These are phyloP conservation scores for Phenganax subtilis DNA, from an alignment of 92 coral and sea anemone species.

Conservation along the genomic window DNA sequence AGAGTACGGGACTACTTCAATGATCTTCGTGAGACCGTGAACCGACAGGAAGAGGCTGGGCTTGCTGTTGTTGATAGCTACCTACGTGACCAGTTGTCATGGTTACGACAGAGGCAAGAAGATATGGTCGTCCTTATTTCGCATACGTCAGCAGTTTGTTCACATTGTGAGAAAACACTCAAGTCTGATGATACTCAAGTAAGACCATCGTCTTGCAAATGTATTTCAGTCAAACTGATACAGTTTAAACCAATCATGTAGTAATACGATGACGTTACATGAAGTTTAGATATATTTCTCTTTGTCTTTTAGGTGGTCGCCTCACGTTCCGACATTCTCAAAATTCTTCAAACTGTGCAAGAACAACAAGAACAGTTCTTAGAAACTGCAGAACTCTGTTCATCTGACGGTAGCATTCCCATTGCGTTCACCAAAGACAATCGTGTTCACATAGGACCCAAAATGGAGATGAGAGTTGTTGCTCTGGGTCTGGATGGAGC, in stretches of 20 bases:
- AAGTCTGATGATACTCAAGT: slow-evolving; percentile 94
- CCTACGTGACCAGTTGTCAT: slow-evolving; percentile 84
- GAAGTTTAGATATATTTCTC: background rate
- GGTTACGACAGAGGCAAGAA: slow-evolving; percentile 96
- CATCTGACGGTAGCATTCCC: slow-evolving; percentile 87
- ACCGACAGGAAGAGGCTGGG: slow-evolving; percentile 96
- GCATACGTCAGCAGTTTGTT: slow-evolving; percentile 81
- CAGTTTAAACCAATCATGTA: background rate
- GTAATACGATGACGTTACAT: too few species aligned
- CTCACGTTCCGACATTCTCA: slow-evolving; percentile 81
- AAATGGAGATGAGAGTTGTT: slow-evolving; percentile 99
- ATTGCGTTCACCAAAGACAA: slow-evolving; percentile 98
- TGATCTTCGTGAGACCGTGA: slow-evolving; percentile 94
- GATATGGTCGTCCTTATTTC: slow-evolving; percentile 96
- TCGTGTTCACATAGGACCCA: slow-evolving; percentile 94
- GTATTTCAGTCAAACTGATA: background rate
- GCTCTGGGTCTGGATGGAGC: slow-evolving; percentile 98
- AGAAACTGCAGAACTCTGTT: slow-evolving; percentile 79
- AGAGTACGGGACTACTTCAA: slow-evolving; percentile 91
- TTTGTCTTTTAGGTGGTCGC: slow-evolving; percentile 63
- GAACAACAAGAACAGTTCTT: slow-evolving; percentile 96
- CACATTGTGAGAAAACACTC: slow-evolving; percentile 85
- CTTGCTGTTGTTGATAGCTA: slow-evolving; percentile 87
- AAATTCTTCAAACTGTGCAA: slow-evolving; percentile 87
- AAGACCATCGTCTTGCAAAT: background rate